Base-by-base conservation (phyloP, 2,797 vertebrate genomes). In the Morelia viridis region DNA sequence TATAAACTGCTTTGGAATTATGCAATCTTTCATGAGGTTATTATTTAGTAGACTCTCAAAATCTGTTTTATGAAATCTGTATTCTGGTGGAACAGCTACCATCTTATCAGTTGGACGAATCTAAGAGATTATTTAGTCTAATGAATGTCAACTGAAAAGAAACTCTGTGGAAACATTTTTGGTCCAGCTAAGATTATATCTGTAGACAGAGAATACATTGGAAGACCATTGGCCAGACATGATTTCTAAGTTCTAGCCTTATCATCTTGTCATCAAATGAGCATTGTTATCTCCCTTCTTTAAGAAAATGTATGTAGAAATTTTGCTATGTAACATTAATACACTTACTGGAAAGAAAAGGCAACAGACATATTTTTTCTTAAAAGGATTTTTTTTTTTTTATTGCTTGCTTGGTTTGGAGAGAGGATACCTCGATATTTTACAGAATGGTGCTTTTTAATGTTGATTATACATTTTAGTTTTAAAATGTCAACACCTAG, bases 41-140 rank as follows among this genome's bases (percentile, higher is more conserved):
- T 94, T 92, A 64, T 91, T 58, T 56, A 41, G 22, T 91, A 71
- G 76, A 93, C 92, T 94, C 89, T 94, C 89, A 90, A 92, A 93
- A 56, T 85, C 71, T 76, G 88, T 93, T 92, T 93, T 94, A 92
- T 91, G 88, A 94, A 96, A 80, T 87, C 89, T 12, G 85, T 93
- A 24, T 92, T 88, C 93, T 91, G 83, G 58, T 94, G 86, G 92
- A 95, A 94, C 93, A 91, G 93, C 92, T 94, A 91, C 28, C 85
- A 76, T 94, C 95, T 96, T 80, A 71, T 95, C 92, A 89, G 87
- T 94, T 22, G 94, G 71, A 92, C 83, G 88, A 97, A 96, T 92
- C 88, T 93, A 89, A 86, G 93, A 87, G 92, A 94, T 92, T 96
- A 95, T 96, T 96, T 96, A 94, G 92, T 94, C 95, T 95, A 61